These are phyloP conservation scores for Andrena fulva DNA, from an alignment of 2,888 invertebrate genomes.

Conservation along the genomic window DNA sequence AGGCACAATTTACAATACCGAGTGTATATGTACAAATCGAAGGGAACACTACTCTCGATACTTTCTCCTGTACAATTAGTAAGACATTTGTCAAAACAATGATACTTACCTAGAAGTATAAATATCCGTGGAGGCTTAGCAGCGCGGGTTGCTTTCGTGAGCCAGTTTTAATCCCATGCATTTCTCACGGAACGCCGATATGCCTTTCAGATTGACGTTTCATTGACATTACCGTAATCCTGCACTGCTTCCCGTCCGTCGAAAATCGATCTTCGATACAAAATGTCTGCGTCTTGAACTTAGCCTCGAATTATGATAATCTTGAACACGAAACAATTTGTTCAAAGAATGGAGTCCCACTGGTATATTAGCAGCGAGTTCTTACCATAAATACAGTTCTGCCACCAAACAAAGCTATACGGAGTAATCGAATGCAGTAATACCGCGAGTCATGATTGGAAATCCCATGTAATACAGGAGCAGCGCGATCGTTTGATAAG, in stretches of 20 bases:
- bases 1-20: slow-evolving; percentile 5
- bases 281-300: slow-evolving; percentile 50
- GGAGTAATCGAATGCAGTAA: not conserved
- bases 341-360: slow-evolving; percentile 28
- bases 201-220: slow-evolving; percentile 16
- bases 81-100: slow-evolving; percentile 15
- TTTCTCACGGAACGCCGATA: slow-evolving; percentile 31
- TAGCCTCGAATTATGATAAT: slow-evolving; percentile 27
- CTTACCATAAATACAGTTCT: slow-evolving; percentile 1
- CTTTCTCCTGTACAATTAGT: not conserved
- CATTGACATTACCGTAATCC: slow-evolving; percentile 22
- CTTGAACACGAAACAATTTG: slow-evolving; percentile 36
- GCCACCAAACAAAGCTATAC: not conserved
- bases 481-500: not conserved
- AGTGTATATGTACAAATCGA: not conserved
- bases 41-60: not conserved
- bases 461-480: not conserved
- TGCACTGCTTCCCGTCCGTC: slow-evolving; percentile 7
- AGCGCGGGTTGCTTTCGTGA: slow-evolving; percentile 37
- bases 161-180: slow-evolving; percentile 16
- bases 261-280: slow-evolving; percentile 53
- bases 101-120: slow-evolving; percentile 40
- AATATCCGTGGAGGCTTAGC: slow-evolving; percentile 12
- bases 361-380: not conserved
- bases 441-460: not conserved